Conservation (phyloP, 2,113 vertebrate species). For the Delphinapterus leucas region DNA sequence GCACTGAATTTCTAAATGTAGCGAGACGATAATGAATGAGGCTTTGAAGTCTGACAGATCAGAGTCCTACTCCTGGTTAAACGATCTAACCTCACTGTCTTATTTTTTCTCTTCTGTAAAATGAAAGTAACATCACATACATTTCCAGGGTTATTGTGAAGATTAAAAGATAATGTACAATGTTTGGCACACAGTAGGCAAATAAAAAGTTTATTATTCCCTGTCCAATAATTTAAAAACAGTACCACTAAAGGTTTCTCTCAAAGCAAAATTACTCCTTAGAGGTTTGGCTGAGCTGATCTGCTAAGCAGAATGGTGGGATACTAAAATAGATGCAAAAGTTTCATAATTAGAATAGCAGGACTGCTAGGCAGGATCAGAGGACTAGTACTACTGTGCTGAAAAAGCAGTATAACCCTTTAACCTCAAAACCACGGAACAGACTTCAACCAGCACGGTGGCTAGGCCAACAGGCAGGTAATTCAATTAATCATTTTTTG, state of each 20-base stretch:
- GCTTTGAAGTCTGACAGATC: background rate
- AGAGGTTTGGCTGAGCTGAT: slow-evolving; percentile 7
- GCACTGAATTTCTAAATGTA: background rate
- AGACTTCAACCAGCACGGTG: slow-evolving; percentile 11
- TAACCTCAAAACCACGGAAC: background rate
- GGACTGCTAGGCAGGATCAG: slow-evolving; percentile 26
- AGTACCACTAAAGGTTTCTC: slow-evolving; percentile 27
- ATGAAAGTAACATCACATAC: slow-evolving; percentile 31
- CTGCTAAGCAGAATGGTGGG: slow-evolving; percentile 7
- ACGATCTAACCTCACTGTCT: background rate
- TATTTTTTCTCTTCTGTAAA: slow-evolving; percentile 12
- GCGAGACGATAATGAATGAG: background rate
- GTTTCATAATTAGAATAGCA: slow-evolving; percentile 39
- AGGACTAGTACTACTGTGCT: background rate
- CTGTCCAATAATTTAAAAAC: slow-evolving; percentile 50
- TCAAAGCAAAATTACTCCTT: slow-evolving; percentile 57
- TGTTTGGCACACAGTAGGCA: background rate
- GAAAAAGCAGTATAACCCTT: background rate
- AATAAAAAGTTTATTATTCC: slow-evolving; percentile 43
- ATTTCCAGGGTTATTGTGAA: slow-evolving; percentile 49
- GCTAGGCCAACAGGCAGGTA: background rate
- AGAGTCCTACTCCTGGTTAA: background rate
- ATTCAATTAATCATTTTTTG: background rate
- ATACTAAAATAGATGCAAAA: background rate
- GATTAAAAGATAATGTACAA: slow-evolving; percentile 41